Evolutionary conservation across 1,140 invertebrate genomes (phyloP).

Genomic region (Arion vulgaris): DNA sequence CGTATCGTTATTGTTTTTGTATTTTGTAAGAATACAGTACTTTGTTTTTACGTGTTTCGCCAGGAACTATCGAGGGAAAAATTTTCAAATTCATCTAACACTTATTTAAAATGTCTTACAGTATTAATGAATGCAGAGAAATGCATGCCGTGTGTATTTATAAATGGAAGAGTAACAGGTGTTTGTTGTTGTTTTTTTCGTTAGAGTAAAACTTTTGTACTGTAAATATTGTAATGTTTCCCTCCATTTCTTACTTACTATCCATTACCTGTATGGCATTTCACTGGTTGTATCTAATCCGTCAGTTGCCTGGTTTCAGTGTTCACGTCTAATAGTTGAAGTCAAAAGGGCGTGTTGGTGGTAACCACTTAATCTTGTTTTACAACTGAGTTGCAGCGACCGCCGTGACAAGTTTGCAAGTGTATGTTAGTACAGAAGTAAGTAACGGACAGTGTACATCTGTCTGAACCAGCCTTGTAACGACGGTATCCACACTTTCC

Average conservation of each 20-base stretch:
- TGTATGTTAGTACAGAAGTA: constrained; percentile 7
- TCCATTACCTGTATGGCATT: neutral
- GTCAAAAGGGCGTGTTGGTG: neutral
- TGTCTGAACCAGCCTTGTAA: neutral
- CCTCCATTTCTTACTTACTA: neutral
- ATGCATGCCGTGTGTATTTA: neutral
- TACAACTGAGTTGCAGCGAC: neutral
- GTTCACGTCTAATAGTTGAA: neutral
- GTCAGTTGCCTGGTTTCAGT: neutral
- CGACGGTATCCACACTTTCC: neutral
- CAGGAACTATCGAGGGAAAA: no score
- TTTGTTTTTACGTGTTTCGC: no score
- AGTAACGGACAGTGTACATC: neutral
- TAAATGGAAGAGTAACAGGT: neutral
- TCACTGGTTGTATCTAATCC: neutral
- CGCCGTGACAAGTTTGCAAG: constrained; percentile 1
- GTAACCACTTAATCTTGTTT: neutral
- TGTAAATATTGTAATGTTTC: neutral
- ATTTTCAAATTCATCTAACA: no score
- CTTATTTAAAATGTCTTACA: no score
- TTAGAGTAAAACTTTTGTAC: neutral
- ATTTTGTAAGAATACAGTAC: no score
- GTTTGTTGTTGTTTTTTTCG: neutral
- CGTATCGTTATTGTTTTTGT: no score
- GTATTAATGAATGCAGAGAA: no score